Base-by-base conservation (phyloP, 2,888 invertebrate genomes). In the Spialia ferax region DNA sequence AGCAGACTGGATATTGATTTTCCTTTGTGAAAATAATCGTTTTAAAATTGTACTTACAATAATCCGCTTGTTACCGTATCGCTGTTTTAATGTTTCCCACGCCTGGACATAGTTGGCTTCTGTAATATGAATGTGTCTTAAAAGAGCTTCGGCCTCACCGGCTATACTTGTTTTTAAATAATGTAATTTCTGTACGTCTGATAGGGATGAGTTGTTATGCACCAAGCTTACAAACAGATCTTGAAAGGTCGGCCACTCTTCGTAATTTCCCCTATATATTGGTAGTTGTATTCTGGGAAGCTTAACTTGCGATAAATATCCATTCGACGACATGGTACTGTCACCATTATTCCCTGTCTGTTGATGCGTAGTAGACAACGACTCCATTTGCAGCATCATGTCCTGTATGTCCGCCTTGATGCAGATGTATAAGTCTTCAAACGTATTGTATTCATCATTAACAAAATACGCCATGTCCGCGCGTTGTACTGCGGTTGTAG, bases 1-100 rank as follows among this genome's bases (percentile, higher is more conserved):
- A 45, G 45, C 45, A 45, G 35, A 35, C 35, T 35, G 45, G 6
- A 45, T 3, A 45, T 10, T 18, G 3, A 45, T 45, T 18, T 45
- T 45, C 45, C 10, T 45, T 45, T 45, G 45, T 18, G 45, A 45
- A 45, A 45, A 45, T 18, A 45, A 18, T 45, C 45, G 45, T 52
- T 52, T 52, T 22, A 52, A 22, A 52, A 35, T 35, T 35, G 35
- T 18, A 48, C 15, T 48, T 48, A 35, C 35, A 35, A 35, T 38
- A 38, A 38, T 38, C n/a, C 38, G 38, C 15, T 42, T 42, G 15
- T 42, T 42, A 15, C 42, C 42, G 15, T 15, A 42, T 15, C 42
- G 42, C 42, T 42, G n/a, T n/a, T 38, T 38, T n/a, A 38, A 38
- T 38, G 38, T n/a, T 6, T 38, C n/a, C 38, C 38, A 38, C 38